These are phyloP conservation scores for Leucozona laternaria DNA, from an alignment of 2,888 invertebrate species.

Conservation along the genomic window DNA sequence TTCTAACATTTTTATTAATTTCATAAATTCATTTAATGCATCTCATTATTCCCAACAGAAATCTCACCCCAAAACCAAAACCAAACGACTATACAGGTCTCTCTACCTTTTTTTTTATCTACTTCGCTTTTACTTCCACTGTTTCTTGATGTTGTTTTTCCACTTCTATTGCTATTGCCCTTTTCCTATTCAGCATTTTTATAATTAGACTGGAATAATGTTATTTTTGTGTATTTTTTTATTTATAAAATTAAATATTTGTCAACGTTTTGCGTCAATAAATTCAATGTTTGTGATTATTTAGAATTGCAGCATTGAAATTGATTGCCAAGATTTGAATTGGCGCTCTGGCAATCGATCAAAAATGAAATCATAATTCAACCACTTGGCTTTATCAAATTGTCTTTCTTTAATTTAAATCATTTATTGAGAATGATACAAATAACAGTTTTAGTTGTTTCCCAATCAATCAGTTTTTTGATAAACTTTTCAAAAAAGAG, in stretches of 20 bases:
- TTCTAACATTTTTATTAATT: neutral
- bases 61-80: slow-evolving; percentile 1
- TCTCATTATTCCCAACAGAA: slow-evolving; percentile 20
- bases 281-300: slow-evolving; percentile 28
- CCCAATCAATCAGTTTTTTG: slow-evolving; percentile 7
- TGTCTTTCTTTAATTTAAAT: slow-evolving; percentile 4
- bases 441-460: neutral
- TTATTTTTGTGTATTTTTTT: slow-evolving; percentile 14
- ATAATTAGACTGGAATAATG: slow-evolving; percentile 59
- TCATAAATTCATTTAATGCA: slow-evolving; percentile 55
- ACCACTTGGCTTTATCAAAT: slow-evolving; percentile 37
- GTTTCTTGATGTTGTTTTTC: slow-evolving; percentile 14
- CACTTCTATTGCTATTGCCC: slow-evolving; percentile 44
- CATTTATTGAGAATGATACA: neutral
- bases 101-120: slow-evolving; percentile 3
- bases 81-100: slow-evolving; percentile 6
- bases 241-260: slow-evolving; percentile 15
- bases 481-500: neutral
- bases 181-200: slow-evolving; percentile 40
- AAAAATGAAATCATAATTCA: slow-evolving; percentile 44
- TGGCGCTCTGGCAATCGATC: slow-evolving; percentile 68
- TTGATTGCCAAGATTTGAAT: slow-evolving; percentile 45
- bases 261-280: slow-evolving; percentile 51
- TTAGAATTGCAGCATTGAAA: slow-evolving; percentile 14
- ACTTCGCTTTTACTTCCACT: slow-evolving; percentile 4